Base-by-base conservation (phyloP, 2,888 invertebrate species). In the Orthosia gothica region DNA sequence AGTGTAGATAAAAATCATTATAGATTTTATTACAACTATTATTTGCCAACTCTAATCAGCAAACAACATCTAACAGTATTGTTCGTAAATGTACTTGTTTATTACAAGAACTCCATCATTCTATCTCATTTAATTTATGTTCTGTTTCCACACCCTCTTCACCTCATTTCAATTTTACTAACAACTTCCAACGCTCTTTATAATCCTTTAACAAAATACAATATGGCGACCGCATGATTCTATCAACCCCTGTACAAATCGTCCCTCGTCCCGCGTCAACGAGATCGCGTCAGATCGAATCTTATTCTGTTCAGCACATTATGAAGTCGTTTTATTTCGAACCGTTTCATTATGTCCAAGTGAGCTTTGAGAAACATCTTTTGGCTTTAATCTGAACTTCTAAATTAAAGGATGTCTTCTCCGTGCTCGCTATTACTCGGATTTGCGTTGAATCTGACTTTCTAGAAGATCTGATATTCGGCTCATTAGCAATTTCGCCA, bases 321-420 rank as follows among this genome's bases (percentile, higher is more conserved):
- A 81, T 69, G 61, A 73, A 75, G 70, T 59, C 61, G 47, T 70
- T 72, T 77, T 71, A 68, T 74, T 78, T 57, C 62, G 40, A 62
- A 50, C 58, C 70, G 18, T 70, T 74, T 69, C 75, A 81, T 76
- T 79, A 79, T 73, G 49, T 75, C 32, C 52, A 58, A 74, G 57
- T 67, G 59, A 54, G 70, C 70, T 58, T 70, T 81, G 52, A 62
- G 70, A 79, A 68, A 70, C 70, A 83, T 68, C 80, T 83, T 74
- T 74, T 80, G 70, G 61, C 70, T 79, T 68, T 79, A 80, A 68
- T 79, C 64, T 68, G 64, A 80, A 83, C 61, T 83, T 74, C 26
- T 40, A 58, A 74, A 74, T 83, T 68, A 70, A 66, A 73, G 62
- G 32, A 83, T 74, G 55, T 59, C 83, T 63, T 66, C 61, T 55